Evolutionary conservation across 2,113 vertebrate species (phyloP).

Genomic region (Vimba vimba): DNA sequence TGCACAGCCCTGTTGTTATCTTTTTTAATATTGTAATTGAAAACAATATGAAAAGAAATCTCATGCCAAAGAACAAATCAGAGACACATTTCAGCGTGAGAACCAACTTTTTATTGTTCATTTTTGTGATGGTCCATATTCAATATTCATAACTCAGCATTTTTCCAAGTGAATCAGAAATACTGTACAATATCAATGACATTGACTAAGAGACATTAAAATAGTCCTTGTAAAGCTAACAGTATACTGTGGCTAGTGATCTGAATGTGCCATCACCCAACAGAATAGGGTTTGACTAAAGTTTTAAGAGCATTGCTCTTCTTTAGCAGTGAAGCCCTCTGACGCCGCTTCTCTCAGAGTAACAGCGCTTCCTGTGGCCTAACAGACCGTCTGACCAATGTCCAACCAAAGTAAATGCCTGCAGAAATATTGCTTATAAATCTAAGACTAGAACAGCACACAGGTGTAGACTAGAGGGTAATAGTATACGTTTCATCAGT

Average conservation of each 20-base stretch:
- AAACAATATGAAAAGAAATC: neutral
- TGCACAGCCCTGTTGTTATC: neutral
- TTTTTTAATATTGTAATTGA: neutral
- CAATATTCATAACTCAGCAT: slow-evolving; percentile 46
- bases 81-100: slow-evolving; percentile 18
- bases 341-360: slow-evolving; percentile 9
- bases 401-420: slow-evolving; percentile 34
- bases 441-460: slow-evolving; percentile 55
- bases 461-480: slow-evolving; percentile 34
- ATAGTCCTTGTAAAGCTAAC: slow-evolving; percentile 54
- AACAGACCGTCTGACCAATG: slow-evolving; percentile 2
- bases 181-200: slow-evolving; percentile 65
- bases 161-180: slow-evolving; percentile 57
- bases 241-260: slow-evolving; percentile 43
- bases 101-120: slow-evolving; percentile 58
- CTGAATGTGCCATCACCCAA: slow-evolving; percentile 44
- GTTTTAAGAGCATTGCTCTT: slow-evolving; percentile 31
- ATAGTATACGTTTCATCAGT: slow-evolving; percentile 36
- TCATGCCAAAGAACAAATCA: neutral
- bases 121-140: slow-evolving; percentile 52
- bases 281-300: slow-evolving; percentile 41
- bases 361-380: slow-evolving; percentile 2
- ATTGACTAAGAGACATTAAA: slow-evolving; percentile 54
- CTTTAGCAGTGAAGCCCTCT: neutral
- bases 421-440: slow-evolving; percentile 58